phyloP scores from a whole-genome alignment of 2,888 invertebrate genomes.

The Allacma fusca region DNA sequence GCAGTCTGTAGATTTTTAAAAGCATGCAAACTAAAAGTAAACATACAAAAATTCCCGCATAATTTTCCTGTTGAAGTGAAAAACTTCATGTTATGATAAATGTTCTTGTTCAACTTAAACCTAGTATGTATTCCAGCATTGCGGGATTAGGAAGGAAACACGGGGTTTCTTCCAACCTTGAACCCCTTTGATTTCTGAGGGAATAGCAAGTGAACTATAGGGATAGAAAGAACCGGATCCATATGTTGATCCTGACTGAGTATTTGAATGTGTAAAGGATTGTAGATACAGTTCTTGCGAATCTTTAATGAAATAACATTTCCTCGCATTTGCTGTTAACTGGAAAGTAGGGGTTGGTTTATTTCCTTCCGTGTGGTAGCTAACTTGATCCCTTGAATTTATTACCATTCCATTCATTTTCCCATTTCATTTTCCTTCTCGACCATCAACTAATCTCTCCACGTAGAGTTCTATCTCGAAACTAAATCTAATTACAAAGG shows the following conservation, averaged over 20 bases:
- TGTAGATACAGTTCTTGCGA: conserved; percentile 4
- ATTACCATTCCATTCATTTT: conserved; percentile 45
- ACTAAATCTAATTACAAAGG: conserved; percentile 21
- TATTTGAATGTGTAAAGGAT: conserved; percentile 2
- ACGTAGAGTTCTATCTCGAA: conserved; percentile 5
- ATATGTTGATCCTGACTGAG: background rate
- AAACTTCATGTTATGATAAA: too few species aligned
- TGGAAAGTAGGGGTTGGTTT: conserved; percentile 50
- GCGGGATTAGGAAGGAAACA: too few species aligned
- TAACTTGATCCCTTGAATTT: conserved; percentile 53
- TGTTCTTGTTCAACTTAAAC: too few species aligned
- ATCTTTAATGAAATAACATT: conserved; percentile 53
- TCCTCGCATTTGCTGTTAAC: conserved; percentile 48
- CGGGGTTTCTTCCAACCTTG: too few species aligned
- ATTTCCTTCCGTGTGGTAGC: conserved; percentile 58
- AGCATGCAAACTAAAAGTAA: too few species aligned
- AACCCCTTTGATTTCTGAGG: too few species aligned
- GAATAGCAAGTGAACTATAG: background rate
- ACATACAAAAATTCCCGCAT: too few species aligned
- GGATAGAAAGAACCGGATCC: too few species aligned
- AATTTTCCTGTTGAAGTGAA: too few species aligned
- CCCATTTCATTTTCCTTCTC: conserved; percentile 33
- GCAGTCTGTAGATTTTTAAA: too few species aligned
- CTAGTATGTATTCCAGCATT: too few species aligned
- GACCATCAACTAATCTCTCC: conserved; percentile 14